Percentiles rank a stretch among this genome's conserved stretches.
Conservation (phyloP, 2,888 invertebrate species). For the Cataglyphis altisquamis region DNA sequence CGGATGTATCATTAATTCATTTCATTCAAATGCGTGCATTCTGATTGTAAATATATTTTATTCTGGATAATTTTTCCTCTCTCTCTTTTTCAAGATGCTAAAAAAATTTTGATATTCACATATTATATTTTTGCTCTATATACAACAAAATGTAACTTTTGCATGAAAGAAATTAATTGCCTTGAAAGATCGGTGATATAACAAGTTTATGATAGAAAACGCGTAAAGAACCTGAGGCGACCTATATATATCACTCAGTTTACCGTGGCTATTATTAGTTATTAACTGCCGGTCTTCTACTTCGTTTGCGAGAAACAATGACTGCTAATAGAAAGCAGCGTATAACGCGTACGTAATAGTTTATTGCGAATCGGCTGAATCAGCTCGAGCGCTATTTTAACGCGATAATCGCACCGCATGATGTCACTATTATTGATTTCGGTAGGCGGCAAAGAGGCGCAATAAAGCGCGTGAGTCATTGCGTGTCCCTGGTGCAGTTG, state of each 20-base stretch:
- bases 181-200: conserved; percentile 8
- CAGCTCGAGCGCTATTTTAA: conserved; percentile 45
- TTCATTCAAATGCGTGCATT: not conserved
- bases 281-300: conserved; percentile 23
- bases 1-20: conserved; percentile 2
- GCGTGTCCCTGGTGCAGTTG: conserved; percentile 69
- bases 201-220: not conserved
- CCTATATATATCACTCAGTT: not conserved
- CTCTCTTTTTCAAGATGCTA: not conserved
- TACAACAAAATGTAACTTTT: not conserved
- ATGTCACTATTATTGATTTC: conserved; percentile 65
- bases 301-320: conserved; percentile 33
- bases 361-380: conserved; percentile 47
- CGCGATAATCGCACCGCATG: conserved; percentile 31
- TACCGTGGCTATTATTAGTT: conserved; percentile 41
- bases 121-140: not conserved
- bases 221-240: too few species aligned
- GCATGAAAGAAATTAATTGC: not conserved
- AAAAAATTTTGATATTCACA: not conserved
- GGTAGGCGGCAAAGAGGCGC: conserved; percentile 34
- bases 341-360: conserved; percentile 20
- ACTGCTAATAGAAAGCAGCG: conserved; percentile 16
- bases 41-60: not conserved
- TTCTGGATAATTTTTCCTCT: not conserved
- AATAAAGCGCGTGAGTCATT: conserved; percentile 68